A percentile compares a stretch with the other conserved stretches of the same genome.
Conservation (phyloP, 2,888 invertebrate genomes). For the Lordiphosa andalusiaca region DNA sequence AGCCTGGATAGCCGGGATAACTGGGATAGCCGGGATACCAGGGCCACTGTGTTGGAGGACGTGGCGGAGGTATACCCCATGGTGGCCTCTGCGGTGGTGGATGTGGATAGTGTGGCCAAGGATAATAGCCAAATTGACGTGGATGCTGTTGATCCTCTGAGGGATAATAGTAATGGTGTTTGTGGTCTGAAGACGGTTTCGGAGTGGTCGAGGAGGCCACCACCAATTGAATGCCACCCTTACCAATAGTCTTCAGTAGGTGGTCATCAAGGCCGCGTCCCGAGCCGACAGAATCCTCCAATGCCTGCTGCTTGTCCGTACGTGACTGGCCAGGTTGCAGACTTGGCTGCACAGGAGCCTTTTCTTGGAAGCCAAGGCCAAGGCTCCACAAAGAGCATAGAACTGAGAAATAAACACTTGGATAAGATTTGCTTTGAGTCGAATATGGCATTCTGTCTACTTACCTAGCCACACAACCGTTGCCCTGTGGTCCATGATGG, state of each 20-base stretch:
- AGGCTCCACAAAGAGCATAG: constrained; percentile 32
- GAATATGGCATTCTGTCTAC: not conserved
- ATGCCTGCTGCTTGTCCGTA: constrained; percentile 41
- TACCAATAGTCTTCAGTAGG: constrained; percentile 53
- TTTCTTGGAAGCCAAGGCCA: constrained; percentile 48
- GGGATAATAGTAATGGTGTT: constrained; percentile 64
- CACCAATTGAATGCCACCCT: constrained; percentile 62
- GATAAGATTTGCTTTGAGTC: not conserved
- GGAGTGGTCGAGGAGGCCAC: constrained; percentile 35
- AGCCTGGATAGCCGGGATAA: constrained; percentile 21
- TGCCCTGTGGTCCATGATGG: constrained; percentile 49
- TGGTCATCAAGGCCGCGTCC: constrained; percentile 51
- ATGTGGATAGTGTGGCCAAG: constrained; percentile 23
- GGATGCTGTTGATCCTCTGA: constrained; percentile 55
- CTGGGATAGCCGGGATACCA: constrained; percentile 16
- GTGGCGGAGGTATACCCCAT: constrained; percentile 24
- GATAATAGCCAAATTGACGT: constrained; percentile 37
- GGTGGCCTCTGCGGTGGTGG: constrained; percentile 33
- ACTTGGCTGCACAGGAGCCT: constrained; percentile 41
- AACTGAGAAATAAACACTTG: constrained; percentile 23
- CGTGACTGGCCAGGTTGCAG: constrained; percentile 33
- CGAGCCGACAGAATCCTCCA: constrained; percentile 38
- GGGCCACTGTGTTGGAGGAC: constrained; percentile 25
- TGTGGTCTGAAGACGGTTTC: constrained; percentile 55
- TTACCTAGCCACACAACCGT: constrained; percentile 49